Conservation (phyloP, 2,888 invertebrate species). For the Volucella inanis region DNA sequence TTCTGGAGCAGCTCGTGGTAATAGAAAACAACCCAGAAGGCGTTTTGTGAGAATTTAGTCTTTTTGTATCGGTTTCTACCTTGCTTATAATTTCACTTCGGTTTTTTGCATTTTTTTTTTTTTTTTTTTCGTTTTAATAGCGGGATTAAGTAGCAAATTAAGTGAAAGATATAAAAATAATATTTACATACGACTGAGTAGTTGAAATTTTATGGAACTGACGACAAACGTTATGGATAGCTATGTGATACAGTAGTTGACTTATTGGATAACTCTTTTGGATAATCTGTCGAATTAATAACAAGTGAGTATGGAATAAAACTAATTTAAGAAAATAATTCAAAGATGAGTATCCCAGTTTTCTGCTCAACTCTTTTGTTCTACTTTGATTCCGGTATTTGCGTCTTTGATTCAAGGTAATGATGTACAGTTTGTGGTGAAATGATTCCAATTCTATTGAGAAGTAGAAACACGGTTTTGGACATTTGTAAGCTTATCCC, state of each 20-base stretch:
- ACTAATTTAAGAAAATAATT: neutral
- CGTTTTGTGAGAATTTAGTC: constrained; percentile 58
- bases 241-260: constrained; percentile 64
- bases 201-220: neutral
- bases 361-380: constrained; percentile 39
- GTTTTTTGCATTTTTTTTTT: neutral
- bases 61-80: constrained; percentile 17
- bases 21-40: neutral
- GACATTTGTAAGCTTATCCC: neutral
- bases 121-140: neutral
- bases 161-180: constrained; percentile 3
- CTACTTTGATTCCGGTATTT: neutral
- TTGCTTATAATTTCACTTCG: constrained; percentile 42
- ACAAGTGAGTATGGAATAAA: constrained; percentile 61
- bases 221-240: constrained; percentile 35
- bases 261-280: constrained; percentile 67
- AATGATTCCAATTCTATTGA: too few species aligned
- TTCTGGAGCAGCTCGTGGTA: constrained; percentile 63
- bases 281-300: constrained; percentile 53
- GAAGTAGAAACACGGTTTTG: too few species aligned
- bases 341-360: constrained; percentile 6
- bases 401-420: too few species aligned
- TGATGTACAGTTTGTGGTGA: too few species aligned
- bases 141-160: constrained; percentile 43
- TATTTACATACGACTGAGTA: neutral